These are phyloP conservation scores for Falco berigora DNA, from an alignment of 2,797 vertebrate species.

Conservation along the genomic window DNA sequence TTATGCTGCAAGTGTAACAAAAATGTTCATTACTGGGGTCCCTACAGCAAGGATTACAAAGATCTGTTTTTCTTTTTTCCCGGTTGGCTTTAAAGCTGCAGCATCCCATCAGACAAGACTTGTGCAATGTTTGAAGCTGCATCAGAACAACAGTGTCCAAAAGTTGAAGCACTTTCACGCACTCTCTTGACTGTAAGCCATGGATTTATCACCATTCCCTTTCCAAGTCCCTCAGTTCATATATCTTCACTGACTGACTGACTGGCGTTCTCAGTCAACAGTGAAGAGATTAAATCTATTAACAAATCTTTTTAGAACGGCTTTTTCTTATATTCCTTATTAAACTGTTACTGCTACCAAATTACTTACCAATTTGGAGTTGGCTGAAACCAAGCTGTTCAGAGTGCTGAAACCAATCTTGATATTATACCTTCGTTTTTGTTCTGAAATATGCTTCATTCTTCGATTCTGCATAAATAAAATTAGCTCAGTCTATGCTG, in stretches of 20 bases:
- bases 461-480: conserved; percentile 79
- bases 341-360: background rate
- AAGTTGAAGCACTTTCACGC: background rate
- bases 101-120: background rate
- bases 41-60: background rate
- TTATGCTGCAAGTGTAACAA: background rate
- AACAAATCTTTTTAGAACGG: background rate
- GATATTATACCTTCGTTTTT: conserved; percentile 93
- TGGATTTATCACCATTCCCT: background rate
- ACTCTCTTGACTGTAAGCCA: background rate
- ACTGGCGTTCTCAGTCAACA: background rate
- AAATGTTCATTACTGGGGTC: background rate
- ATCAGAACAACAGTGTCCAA: background rate
- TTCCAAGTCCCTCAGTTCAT: background rate
- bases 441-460: conserved; percentile 89
- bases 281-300: background rate
- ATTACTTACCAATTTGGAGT: conserved; percentile 75
- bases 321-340: background rate
- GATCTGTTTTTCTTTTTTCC: background rate
- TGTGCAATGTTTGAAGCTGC: background rate
- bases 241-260: background rate
- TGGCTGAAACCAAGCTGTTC: conserved; percentile 84
- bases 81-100: background rate
- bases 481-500: background rate
- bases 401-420: conserved; percentile 89